Percentiles rank a stretch among this genome's conserved stretches.
These are phyloP conservation scores for Centropus bengalensis DNA, from an alignment of 2,113 vertebrate genomes.

Conservation along the genomic window DNA sequence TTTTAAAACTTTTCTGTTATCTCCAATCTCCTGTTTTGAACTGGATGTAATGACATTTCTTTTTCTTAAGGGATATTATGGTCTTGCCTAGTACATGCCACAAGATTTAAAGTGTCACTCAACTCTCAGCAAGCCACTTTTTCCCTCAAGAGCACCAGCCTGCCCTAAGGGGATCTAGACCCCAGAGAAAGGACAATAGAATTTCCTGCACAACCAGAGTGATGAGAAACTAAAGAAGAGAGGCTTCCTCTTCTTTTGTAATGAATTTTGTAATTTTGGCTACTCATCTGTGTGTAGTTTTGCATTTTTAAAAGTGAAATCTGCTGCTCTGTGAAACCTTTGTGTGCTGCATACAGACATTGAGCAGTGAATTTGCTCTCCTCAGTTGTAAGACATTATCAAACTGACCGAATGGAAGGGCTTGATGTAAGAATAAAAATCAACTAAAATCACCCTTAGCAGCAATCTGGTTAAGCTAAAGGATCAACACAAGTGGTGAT, in stretches of 20 bases:
- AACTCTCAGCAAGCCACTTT: not conserved
- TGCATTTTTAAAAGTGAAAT: constrained; percentile 9
- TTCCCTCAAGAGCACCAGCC: not conserved
- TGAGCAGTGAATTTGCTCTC: not conserved
- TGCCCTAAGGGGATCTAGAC: not conserved
- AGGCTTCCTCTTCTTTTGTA: not conserved
- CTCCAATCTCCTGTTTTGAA: constrained; percentile 16
- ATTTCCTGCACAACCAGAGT: not conserved
- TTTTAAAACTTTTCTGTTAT: not conserved
- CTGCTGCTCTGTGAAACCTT: not conserved
- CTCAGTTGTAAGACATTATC: not conserved
- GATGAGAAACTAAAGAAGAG: not conserved
- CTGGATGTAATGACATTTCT: not conserved
- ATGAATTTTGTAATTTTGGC: not conserved
- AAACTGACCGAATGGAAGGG: not conserved
- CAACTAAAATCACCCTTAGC: not conserved
- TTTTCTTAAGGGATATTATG: constrained; percentile 12
- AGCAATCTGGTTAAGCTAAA: not conserved
- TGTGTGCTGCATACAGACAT: not conserved
- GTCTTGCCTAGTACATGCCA: not conserved
- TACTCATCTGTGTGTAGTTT: not conserved
- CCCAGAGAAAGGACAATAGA: not conserved
- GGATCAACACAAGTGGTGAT: not conserved
- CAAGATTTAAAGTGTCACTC: constrained; percentile 16
- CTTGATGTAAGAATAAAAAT: not conserved